phyloP scores from a whole-genome alignment of 2,797 vertebrate genomes.

The Apogon talboti region DNA sequence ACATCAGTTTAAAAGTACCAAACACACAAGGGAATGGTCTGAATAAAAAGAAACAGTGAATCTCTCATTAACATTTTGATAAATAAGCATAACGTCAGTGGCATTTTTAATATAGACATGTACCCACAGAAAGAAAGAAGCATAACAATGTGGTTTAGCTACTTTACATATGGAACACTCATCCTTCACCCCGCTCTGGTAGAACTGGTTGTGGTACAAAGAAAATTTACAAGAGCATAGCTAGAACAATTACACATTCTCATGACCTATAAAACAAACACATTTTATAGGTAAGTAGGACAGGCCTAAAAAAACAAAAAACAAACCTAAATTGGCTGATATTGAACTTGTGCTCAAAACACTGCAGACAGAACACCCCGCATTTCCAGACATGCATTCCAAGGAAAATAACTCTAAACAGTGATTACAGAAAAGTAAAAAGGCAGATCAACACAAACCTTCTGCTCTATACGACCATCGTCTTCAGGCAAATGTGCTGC shows the following conservation, averaged over 20 bases:
- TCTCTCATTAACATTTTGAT: background rate
- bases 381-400: background rate
- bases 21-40: background rate
- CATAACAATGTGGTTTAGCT: conserved; percentile 35
- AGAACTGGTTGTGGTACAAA: conserved; percentile 21
- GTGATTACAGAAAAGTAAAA: background rate
- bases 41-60: background rate
- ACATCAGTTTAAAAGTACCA: background rate
- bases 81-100: background rate
- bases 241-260: background rate
- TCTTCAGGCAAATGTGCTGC: conserved; percentile 92
- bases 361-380: no score
- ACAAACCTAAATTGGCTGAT: background rate
- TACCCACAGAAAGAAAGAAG: background rate
- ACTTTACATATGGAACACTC: background rate
- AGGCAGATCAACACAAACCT: conserved; percentile 79
- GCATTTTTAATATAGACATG: background rate
- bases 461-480: conserved; percentile 91
- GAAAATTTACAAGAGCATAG: background rate
- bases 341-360: background rate
- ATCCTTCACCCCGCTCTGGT: background rate
- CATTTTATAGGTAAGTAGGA: background rate
- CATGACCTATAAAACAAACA: background rate
- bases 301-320: background rate
- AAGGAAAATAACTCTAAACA: background rate